phyloP scores from a whole-genome alignment of 1,140 invertebrate genomes.

The Caenorhabditis remanei region DNA sequence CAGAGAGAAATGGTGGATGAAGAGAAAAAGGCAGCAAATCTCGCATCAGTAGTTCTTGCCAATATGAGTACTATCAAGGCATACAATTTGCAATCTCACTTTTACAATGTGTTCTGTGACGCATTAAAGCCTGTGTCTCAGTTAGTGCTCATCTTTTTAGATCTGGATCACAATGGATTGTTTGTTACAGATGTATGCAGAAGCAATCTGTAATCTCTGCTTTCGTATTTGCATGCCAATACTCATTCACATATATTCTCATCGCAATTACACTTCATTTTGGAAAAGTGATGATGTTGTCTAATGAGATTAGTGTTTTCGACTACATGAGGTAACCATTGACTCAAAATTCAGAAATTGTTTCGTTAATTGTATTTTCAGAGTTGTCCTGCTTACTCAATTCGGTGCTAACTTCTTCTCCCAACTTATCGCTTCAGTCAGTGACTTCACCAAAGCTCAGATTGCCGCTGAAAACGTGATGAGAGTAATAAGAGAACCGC shows the following conservation, averaged over 20 bases:
- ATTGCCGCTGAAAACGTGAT: constrained; percentile 74
- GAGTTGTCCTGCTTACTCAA: constrained; percentile 74
- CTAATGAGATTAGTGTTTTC: constrained; percentile 76
- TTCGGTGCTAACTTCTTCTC: constrained; percentile 77
- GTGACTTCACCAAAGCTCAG: constrained; percentile 74
- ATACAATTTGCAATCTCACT: constrained; percentile 73
- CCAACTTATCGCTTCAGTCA: constrained; percentile 74
- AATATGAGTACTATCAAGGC: constrained; percentile 77
- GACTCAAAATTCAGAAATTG: background rate
- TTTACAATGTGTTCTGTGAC: constrained; percentile 71
- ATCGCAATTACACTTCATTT: constrained; percentile 75
- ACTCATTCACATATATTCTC: constrained; percentile 74
- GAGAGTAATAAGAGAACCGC: constrained; percentile 70
- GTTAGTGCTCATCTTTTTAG: constrained; percentile 47
- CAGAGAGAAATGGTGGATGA: constrained; percentile 77
- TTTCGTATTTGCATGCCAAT: constrained; percentile 77
- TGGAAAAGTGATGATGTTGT: constrained; percentile 74
- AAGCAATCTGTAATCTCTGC: constrained; percentile 72
- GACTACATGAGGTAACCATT: constrained; percentile 72
- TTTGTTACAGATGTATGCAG: constrained; percentile 73
- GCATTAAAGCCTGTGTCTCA: constrained; percentile 72
- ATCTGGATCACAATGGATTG: background rate
- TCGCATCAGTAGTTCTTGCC: constrained; percentile 74
- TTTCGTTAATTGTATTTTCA: constrained; percentile 51
- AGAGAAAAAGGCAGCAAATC: constrained; percentile 76